Base-by-base conservation (phyloP, 92 coral and sea anemone genomes). In the Muricea muricata region DNA sequence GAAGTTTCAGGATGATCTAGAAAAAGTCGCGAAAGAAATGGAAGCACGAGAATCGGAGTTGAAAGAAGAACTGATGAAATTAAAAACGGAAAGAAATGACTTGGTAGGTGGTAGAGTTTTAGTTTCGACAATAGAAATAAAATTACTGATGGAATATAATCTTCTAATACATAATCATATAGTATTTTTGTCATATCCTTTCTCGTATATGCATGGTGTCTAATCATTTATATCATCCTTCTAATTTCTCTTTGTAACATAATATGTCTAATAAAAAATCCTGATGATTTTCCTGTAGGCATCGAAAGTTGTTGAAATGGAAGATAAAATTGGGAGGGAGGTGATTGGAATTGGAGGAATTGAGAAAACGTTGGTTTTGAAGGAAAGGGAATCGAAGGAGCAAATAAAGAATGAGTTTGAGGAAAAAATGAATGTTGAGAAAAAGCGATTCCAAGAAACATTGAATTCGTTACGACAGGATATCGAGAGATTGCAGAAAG, bases 361-460 rank as follows among this genome's bases (percentile, higher is more conserved):
- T 17, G 52, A 78, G 8, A 34, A n/a, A 23, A 2, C 26, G 76
- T 35, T 34, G 21, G 52, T 70, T 34, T 42, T 35, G 30, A 70
- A 50, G 25, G 88, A 97, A 47, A 48, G 66, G 20, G 92, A 95
- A 67, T 79, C 87, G 9, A 86, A 66, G 42, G 87, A 75, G 14
- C 54, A 90, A 18, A 52, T 91, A 15, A 94, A 90, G 75, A 87
- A 93, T 26, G 91, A 92, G 30, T 89, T 87, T 76, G 88, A 83
- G 65, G 78, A 91, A 83, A 94, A 89, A 57, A 85, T 92, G 52
- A 90, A 88, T 29, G 90, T 86, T 24, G 99, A 93, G 81, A 97
- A 92, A 75, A 90, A 92, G 75, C 92, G 91, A 35, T 90, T 97
- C 65, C 97, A 92, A 79, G 93, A 84, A 81, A 94, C 96, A 0